These are phyloP conservation scores for Aeoliscus strigatus DNA, from an alignment of 2,797 vertebrate species.

Conservation along the genomic window DNA sequence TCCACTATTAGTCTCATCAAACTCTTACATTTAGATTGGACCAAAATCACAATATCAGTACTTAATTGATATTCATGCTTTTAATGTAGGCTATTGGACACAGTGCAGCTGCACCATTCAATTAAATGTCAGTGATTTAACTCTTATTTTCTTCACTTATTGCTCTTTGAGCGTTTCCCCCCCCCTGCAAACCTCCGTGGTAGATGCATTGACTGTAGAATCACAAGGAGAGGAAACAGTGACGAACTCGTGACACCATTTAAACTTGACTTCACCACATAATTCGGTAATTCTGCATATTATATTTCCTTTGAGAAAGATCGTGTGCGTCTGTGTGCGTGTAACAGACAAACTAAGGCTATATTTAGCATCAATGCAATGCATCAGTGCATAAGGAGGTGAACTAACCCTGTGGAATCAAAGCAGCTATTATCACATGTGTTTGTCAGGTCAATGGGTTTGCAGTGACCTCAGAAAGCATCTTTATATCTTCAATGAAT, in stretches of 20 bases:
- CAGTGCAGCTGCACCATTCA: constrained; percentile 39
- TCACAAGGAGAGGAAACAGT: constrained; percentile 33
- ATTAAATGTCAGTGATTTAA: constrained; percentile 54
- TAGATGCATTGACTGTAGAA: constrained; percentile 47
- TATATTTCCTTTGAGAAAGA: constrained; percentile 50
- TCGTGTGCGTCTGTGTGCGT: constrained; percentile 37
- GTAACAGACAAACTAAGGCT: constrained; percentile 40
- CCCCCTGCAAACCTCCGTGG: constrained; percentile 50
- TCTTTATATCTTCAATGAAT: constrained; percentile 1
- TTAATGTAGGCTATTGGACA: constrained; percentile 45
- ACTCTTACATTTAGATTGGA: constrained; percentile 49
- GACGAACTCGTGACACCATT: constrained; percentile 51
- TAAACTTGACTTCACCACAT: constrained; percentile 38
- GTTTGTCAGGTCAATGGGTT: constrained; percentile 13
- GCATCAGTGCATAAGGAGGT: constrained; percentile 11
- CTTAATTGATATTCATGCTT: constrained; percentile 65
- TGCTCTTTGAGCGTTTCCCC: constrained; percentile 31
- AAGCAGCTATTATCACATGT: constrained; percentile 12
- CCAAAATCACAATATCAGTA: constrained; percentile 44
- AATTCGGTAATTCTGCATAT: constrained; percentile 39
- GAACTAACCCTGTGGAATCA: constrained; percentile 37
- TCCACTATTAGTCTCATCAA: constrained; percentile 56
- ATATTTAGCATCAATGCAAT: constrained; percentile 50
- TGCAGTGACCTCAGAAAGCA: neutral
- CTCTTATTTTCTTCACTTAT: constrained; percentile 32